These are phyloP conservation scores for Nycticebus coucang DNA, from an alignment of 2,113 vertebrate genomes.

Conservation along the genomic window DNA sequence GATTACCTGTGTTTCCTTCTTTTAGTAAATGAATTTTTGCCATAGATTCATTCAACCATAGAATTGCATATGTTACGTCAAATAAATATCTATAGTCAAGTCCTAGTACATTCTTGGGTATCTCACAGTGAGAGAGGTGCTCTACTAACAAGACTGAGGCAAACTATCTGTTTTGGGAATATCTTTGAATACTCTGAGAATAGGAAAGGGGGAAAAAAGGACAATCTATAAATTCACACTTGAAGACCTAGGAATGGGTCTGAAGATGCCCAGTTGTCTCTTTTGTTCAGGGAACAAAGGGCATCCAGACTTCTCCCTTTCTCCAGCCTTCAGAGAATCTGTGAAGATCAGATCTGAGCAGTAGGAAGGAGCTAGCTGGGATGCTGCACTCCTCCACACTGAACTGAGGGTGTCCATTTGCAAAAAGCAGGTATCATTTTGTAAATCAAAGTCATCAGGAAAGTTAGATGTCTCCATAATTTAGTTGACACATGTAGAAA, in stretches of 20 bases:
- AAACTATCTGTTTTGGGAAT: constrained; percentile 22
- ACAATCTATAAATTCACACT: neutral
- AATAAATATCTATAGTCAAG: neutral
- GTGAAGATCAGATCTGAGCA: constrained; percentile 60
- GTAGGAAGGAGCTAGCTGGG: neutral
- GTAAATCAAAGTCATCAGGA: constrained; percentile 47
- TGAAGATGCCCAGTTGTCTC: constrained; percentile 47
- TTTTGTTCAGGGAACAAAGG: constrained; percentile 62
- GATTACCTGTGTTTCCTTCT: neutral
- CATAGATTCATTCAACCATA: neutral
- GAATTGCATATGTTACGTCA: neutral
- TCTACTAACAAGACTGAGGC: neutral
- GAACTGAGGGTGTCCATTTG: neutral
- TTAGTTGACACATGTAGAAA: neutral
- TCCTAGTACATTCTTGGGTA: neutral
- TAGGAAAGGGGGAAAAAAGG: constrained; percentile 18
- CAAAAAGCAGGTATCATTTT: neutral
- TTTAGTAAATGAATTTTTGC: neutral
- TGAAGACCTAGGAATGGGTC: neutral
- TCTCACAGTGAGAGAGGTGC: constrained; percentile 11
- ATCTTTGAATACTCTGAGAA: constrained; percentile 32
- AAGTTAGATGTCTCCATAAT: constrained; percentile 14
- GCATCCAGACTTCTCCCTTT: neutral
- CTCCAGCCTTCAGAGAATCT: neutral
- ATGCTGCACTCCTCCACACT: neutral